A percentile compares a stretch with the other conserved stretches of the same genome.
Conservation (phyloP, 2,888 invertebrate genomes). For the Masnerella sp. region DNA sequence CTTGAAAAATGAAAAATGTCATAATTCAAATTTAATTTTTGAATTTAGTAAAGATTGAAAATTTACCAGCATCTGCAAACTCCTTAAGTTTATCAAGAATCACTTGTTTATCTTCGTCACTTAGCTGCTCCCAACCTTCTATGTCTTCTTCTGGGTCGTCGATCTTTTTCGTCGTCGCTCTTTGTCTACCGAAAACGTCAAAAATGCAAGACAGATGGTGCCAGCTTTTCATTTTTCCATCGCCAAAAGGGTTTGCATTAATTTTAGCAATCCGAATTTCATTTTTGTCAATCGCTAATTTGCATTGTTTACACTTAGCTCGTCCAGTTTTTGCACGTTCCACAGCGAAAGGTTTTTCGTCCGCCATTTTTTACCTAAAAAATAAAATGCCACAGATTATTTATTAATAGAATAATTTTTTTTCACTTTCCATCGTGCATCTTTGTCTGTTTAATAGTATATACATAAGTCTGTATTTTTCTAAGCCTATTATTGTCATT, state of each 20-base stretch:
- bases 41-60: conserved; percentile 13
- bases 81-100: conserved; percentile 83
- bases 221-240: conserved; percentile 90
- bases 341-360: conserved; percentile 82
- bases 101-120: conserved; percentile 83
- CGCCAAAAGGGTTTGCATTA: conserved; percentile 86
- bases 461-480: too few relatives aligned
- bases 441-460: too few relatives aligned
- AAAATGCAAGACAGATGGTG: conserved; percentile 89
- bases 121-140: conserved; percentile 85
- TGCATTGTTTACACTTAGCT: conserved; percentile 92
- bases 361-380: conserved; percentile 63
- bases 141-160: conserved; percentile 87
- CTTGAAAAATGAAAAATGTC: too few relatives aligned
- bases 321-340: conserved; percentile 90
- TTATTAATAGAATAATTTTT: too few relatives aligned
- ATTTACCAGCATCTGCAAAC: conserved; percentile 78
- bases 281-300: conserved; percentile 86
- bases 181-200: conserved; percentile 87
- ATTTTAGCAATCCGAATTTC: conserved; percentile 87
- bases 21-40: too few relatives aligned
- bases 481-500: too few relatives aligned
- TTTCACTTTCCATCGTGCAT: too few relatives aligned
- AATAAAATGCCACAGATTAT: too few relatives aligned
- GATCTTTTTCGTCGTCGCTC: conserved; percentile 89